These are phyloP conservation scores for Pangasius djambal DNA, from an alignment of 2,797 vertebrate species.

Conservation along the genomic window DNA sequence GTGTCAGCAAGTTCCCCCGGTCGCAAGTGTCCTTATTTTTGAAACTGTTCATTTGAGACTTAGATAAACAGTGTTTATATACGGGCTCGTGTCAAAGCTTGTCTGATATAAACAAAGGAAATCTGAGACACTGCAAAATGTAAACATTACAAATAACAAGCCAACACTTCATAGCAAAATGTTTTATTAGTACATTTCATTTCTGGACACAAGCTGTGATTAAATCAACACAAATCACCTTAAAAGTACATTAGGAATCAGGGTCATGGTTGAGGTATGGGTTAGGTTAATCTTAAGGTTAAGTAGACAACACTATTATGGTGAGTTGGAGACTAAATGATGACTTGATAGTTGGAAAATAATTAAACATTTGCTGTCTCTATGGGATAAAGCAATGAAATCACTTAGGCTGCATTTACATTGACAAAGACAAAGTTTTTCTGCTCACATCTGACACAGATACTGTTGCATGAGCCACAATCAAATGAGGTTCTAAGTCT, in stretches of 20 bases:
- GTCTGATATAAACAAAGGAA: conserved; percentile 16
- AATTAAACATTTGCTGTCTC: not conserved
- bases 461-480: not conserved
- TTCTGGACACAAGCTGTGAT: not conserved
- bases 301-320: not conserved
- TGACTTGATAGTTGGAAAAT: not conserved
- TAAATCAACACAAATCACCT: not conserved
- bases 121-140: not conserved
- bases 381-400: not conserved
- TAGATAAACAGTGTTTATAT: conserved; percentile 20
- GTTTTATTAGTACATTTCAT: not conserved
- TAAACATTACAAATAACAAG: not conserved
- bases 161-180: not conserved
- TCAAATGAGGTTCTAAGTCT: not conserved
- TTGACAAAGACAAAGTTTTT: not conserved
- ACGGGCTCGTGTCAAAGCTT: not conserved
- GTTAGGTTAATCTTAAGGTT: not conserved
- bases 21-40: not conserved
- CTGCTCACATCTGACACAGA: not conserved
- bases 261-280: not conserved
- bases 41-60: not conserved
- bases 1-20: conserved; percentile 29
- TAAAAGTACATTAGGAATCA: not conserved
- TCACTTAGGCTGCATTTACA: not conserved
- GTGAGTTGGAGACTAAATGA: not conserved